Evolutionary conservation across 2,888 invertebrate genomes (phyloP).

Genomic region (Drepanosiphum platanoidis): DNA sequence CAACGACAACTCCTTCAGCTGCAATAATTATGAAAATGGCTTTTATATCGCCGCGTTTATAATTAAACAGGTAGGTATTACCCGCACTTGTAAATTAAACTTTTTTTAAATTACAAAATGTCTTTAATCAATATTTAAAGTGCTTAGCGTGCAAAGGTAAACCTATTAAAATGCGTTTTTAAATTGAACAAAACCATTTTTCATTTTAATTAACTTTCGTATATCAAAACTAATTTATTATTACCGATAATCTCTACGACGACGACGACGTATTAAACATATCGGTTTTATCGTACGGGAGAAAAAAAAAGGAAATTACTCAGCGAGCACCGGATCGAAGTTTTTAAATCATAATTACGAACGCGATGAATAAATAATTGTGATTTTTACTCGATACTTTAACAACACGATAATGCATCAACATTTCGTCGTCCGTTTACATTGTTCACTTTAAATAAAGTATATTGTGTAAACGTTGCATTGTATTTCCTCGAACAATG

Average conservation of each 20-base stretch:
- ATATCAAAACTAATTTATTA: not conserved
- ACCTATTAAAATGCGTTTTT: constrained; percentile 6
- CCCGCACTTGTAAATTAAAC: constrained; percentile 8
- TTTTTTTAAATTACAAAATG: constrained; percentile 7
- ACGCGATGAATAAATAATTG: not conserved
- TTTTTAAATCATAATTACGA: not conserved
- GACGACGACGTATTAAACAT: not conserved
- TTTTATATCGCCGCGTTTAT: not conserved
- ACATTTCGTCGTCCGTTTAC: not conserved
- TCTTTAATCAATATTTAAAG: not conserved
- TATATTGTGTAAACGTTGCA: not conserved
- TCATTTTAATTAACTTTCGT: not conserved
- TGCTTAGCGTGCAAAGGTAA: constrained; percentile 2
- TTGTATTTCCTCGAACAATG: not conserved
- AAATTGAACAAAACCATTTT: not conserved
- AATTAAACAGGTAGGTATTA: not conserved
- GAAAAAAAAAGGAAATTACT: no score
- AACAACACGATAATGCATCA: not conserved
- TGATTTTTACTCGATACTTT: not conserved
- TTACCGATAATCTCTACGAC: not conserved
- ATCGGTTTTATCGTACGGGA: not conserved
- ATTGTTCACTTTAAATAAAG: not conserved
- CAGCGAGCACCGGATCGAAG: not conserved
- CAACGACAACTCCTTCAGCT: not conserved
- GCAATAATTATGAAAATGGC: not conserved